Evolutionary conservation across 2,888 invertebrate species (phyloP).

Genomic region (Mellilla xanthometata): DNA sequence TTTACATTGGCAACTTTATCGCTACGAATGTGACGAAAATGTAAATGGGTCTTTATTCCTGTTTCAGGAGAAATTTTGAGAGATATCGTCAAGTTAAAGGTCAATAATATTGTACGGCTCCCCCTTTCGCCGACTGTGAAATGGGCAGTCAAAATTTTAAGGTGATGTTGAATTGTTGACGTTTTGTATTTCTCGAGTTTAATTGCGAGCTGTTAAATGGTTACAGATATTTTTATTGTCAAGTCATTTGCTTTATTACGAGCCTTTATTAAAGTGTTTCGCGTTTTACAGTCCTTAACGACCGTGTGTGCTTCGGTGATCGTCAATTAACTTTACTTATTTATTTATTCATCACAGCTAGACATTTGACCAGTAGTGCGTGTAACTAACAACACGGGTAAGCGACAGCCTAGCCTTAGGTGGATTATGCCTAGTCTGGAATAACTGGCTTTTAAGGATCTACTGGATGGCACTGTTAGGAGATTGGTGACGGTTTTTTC

Average conservation of each 20-base stretch:
- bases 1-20: slow-evolving; percentile 64
- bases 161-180: slow-evolving; percentile 23
- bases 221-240: slow-evolving; percentile 13
- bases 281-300: no score
- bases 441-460: no score
- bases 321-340: no score
- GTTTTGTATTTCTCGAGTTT: slow-evolving; percentile 23
- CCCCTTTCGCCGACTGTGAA: slow-evolving; percentile 18
- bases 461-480: no score
- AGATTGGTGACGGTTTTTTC: no score
- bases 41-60: slow-evolving; percentile 52
- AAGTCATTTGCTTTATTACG: slow-evolving; percentile 25
- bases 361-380: no score
- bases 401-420: no score
- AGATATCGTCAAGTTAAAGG: slow-evolving; percentile 47
- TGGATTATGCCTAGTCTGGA: no score
- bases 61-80: slow-evolving; percentile 44
- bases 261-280: no score
- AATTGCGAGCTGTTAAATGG: slow-evolving; percentile 19
- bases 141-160: slow-evolving; percentile 24
- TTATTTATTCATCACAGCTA: no score
- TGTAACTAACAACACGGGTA: no score
- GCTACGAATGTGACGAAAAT: slow-evolving; percentile 67
- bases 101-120: slow-evolving; percentile 39
- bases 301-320: no score